Percentiles rank a stretch among this genome's conserved stretches.
phyloP scores from a whole-genome alignment of 2,797 vertebrate genomes.

The Hippoglossus hippoglossus region DNA sequence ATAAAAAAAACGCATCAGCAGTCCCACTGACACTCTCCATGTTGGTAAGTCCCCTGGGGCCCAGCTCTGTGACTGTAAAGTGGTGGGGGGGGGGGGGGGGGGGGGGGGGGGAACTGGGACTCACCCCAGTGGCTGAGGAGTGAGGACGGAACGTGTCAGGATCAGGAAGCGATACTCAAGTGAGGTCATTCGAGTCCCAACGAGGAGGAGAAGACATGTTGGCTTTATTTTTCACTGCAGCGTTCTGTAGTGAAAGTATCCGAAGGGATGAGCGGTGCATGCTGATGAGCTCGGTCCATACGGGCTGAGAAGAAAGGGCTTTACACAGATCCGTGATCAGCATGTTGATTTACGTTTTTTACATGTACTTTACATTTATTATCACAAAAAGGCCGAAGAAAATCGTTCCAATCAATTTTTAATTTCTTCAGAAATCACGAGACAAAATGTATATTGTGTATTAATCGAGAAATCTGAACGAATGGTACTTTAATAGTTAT shows the following conservation, averaged over 20 bases:
- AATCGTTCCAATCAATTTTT: not conserved
- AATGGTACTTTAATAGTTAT: too few species aligned
- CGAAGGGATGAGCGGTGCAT: not conserved
- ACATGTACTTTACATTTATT: not conserved
- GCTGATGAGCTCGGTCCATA: not conserved
- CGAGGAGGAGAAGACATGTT: not conserved
- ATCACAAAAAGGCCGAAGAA: too few species aligned
- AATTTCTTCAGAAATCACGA: not conserved
- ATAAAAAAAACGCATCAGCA: slow-evolving; percentile 46
- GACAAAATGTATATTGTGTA: not conserved
- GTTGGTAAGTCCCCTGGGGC: slow-evolving; percentile 18
- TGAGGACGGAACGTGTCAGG: slow-evolving; percentile 17
- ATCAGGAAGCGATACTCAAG: slow-evolving; percentile 19
- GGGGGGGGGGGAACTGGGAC: slow-evolving; percentile 31
- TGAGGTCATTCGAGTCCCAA: slow-evolving; percentile 10
- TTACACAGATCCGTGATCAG: too few species aligned
- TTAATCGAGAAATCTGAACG: too few species aligned
- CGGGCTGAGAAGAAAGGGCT: too few species aligned
- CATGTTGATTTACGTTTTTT: not conserved
- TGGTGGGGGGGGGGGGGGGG: slow-evolving; percentile 21
- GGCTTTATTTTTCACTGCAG: not conserved
- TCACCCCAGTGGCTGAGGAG: slow-evolving; percentile 28
- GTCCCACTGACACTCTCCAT: slow-evolving; percentile 38
- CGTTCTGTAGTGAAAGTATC: not conserved
- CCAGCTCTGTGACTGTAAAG: slow-evolving; percentile 51